phyloP scores from a whole-genome alignment of 2,888 invertebrate genomes.

The Lycophotia porphyrea region DNA sequence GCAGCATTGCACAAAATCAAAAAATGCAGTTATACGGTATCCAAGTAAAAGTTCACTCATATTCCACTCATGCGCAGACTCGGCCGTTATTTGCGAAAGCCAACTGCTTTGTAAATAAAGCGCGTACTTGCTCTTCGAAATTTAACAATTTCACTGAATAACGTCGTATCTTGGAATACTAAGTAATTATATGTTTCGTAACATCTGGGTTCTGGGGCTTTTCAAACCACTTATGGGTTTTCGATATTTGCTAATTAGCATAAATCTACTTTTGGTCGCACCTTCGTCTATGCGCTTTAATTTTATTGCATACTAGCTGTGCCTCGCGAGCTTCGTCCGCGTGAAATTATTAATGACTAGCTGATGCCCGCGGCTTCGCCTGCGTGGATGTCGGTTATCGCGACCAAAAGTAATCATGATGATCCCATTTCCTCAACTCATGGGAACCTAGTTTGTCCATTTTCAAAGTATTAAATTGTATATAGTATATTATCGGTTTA shows the following conservation, averaged over 20 bases:
- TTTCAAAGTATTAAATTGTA: too few relatives aligned
- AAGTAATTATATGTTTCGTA: constrained; percentile 70
- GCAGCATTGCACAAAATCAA: constrained; percentile 62
- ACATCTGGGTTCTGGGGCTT: constrained; percentile 57
- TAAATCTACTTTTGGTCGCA: constrained; percentile 1
- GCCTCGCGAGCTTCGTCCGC: too few relatives aligned
- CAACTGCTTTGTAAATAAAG: constrained; percentile 80
- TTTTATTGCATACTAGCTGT: background rate
- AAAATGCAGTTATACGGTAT: constrained; percentile 57
- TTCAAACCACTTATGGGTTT: constrained; percentile 47
- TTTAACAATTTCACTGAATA: constrained; percentile 87
- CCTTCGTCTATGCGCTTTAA: background rate
- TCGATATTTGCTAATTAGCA: constrained; percentile 31
- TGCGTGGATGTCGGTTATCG: too few relatives aligned
- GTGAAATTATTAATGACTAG: too few relatives aligned
- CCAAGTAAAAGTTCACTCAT: constrained; percentile 78
- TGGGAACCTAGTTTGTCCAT: too few relatives aligned
- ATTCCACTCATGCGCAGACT: constrained; percentile 78
- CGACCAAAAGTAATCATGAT: too few relatives aligned
- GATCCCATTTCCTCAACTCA: too few relatives aligned
- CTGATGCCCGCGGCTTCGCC: too few relatives aligned
- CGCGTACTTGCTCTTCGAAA: constrained; percentile 81
- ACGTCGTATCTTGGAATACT: constrained; percentile 77
- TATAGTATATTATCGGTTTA: too few relatives aligned
- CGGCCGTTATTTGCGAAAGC: constrained; percentile 82